These are phyloP conservation scores for Tautogolabrus adspersus DNA, from an alignment of 2,113 vertebrate genomes.

Conservation along the genomic window DNA sequence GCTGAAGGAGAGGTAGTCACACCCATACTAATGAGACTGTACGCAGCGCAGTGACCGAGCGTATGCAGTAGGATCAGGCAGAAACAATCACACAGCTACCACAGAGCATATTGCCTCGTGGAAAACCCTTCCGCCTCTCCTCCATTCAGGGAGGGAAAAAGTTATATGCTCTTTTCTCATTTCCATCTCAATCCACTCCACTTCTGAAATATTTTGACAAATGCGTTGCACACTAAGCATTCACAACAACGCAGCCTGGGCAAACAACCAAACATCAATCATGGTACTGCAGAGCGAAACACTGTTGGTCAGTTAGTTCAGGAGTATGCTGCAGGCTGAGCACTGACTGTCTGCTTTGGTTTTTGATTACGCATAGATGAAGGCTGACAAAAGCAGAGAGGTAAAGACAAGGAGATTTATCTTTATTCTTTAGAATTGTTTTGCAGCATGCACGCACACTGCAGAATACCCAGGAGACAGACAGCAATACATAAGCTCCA, in stretches of 20 bases:
- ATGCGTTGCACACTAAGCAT: constrained; percentile 29
- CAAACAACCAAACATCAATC: constrained; percentile 42
- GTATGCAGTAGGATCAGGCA: constrained; percentile 54
- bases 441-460: neutral
- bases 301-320: constrained; percentile 12
- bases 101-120: constrained; percentile 30
- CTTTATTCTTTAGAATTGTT: neutral
- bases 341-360: neutral
- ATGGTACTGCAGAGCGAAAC: constrained; percentile 33
- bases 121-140: constrained; percentile 9
- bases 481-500: neutral
- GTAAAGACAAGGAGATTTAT: neutral
- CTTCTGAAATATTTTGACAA: constrained; percentile 47
- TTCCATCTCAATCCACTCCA: constrained; percentile 41
- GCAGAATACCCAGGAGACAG: neutral
- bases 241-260: constrained; percentile 7
- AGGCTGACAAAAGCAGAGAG: neutral
- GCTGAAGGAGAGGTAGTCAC: constrained; percentile 79
- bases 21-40: constrained; percentile 80
- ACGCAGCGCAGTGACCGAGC: constrained; percentile 65
- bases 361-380: constrained; percentile 8
- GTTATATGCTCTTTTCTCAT: constrained; percentile 32
- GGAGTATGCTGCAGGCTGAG: constrained; percentile 17
- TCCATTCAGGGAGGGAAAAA: constrained; percentile 31
- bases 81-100: constrained; percentile 63